phyloP scores from a whole-genome alignment of 2,113 vertebrate species.

The Seriola dumerili region DNA sequence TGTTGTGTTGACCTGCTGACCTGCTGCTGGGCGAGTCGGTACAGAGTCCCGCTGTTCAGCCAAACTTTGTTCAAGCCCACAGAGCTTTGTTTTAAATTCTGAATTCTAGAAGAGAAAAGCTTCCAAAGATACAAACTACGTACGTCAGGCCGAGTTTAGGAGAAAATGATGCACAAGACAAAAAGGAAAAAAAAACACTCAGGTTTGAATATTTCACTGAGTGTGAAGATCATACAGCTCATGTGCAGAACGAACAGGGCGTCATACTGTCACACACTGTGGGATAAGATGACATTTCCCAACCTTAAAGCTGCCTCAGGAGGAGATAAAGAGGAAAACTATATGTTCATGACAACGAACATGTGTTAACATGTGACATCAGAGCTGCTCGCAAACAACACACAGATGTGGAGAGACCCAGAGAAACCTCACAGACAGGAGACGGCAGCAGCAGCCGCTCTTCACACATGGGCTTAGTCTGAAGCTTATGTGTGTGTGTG shows the following conservation, averaged over 20 bases:
- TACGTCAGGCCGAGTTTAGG: background rate
- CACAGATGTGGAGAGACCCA: slow-evolving; percentile 37
- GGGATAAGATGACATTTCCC: background rate
- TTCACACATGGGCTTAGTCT: slow-evolving; percentile 16
- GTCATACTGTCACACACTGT: background rate
- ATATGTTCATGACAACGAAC: background rate
- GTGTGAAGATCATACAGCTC: background rate
- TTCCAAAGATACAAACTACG: too few relatives aligned
- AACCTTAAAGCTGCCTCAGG: background rate
- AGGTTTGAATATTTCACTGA: background rate
- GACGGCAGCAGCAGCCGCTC: slow-evolving; percentile 7
- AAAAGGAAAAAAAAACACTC: background rate
- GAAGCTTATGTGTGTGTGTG: slow-evolving; percentile 25
- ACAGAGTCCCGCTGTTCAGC: background rate
- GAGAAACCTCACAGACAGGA: background rate
- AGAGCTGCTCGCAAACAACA: slow-evolving; percentile 6
- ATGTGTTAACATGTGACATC: slow-evolving; percentile 14
- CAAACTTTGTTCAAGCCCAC: background rate
- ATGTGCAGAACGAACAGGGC: background rate
- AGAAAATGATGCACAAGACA: background rate
- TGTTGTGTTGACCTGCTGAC: background rate
- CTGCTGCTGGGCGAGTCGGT: background rate
- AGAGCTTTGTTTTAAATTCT: background rate
- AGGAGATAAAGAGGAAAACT: background rate
- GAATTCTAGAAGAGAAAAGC: background rate